These are phyloP conservation scores for Alauda arvensis DNA, from an alignment of 2,797 vertebrate species.

Conservation along the genomic window DNA sequence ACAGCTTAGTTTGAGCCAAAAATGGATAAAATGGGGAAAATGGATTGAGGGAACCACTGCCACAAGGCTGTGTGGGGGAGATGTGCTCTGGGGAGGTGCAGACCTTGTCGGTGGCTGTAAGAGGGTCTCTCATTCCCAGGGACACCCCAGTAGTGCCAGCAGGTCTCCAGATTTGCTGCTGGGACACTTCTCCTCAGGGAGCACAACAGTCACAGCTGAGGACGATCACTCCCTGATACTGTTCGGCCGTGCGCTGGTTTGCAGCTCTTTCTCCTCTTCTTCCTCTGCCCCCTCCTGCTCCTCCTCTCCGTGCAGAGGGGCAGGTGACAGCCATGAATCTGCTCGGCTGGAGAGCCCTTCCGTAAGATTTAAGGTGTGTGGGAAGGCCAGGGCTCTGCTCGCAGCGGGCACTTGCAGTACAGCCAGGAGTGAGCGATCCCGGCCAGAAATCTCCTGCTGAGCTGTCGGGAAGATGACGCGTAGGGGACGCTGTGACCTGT, in stretches of 20 bases:
- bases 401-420: rapidly evolving
- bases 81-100: neutral
- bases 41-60: too few relatives aligned
- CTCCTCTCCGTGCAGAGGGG: rapidly evolving
- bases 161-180: neutral
- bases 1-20: neutral
- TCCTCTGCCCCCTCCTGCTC: too few relatives aligned
- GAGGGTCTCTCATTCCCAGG: neutral
- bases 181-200: neutral
- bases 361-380: neutral
- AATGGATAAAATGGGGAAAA: neutral
- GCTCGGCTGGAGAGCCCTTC: neutral
- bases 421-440: neutral
- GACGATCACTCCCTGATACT: rapidly evolving
- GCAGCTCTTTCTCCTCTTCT: neutral
- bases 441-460: neutral
- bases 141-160: too few relatives aligned
- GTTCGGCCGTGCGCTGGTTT: neutral
- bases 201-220: neutral
- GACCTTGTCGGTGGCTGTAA: rapidly evolving
- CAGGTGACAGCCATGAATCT: neutral
- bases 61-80: neutral
- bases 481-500: rapidly evolving
- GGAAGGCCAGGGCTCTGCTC: neutral
- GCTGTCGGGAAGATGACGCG: rapidly evolving